Base-by-base conservation (phyloP, 2,888 invertebrate species). In the Argynnis bischoffii region DNA sequence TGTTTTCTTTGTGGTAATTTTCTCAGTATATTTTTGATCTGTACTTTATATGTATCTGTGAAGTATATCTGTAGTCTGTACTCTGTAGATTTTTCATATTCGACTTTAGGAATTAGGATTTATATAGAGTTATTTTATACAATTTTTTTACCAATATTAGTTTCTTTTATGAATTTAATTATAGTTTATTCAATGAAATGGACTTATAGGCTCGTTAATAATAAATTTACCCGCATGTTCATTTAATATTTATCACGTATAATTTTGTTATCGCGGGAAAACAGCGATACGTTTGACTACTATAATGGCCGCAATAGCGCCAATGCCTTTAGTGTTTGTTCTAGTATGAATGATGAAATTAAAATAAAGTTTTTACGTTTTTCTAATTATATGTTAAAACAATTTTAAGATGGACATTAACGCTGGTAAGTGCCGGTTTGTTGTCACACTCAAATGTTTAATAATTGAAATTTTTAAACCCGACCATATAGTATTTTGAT, bases 251-350 rank as follows among this genome's bases (percentile, higher is more conserved):
- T 70, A 65, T 72, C 64, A 72, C 63, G 69, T 68, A 65, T 21
- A 66, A 71, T 67, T 77, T 76, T 77, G 79, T 88, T 86, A 89
- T 89, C 92, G 92, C 92, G 92, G 92, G 92, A 92, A 92, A 92
- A 88, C 84, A 85, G 86, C 72, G 84, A 87, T 85, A 89, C 89
- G 88, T 90, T 89, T 88, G 88, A 89, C 86, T 88, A 82, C 84
- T 84, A 74, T 91, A 92, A 92, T 92, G 92, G 92, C 92, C 92
- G 92, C 92, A 90, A 85, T 85, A 91, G 90, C 91, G 90, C 90
- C 90, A 91, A 91, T 91, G 88, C 90, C 85, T 84, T 85, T 85
- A 83, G 85, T 90, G 88, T 90, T 89, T 88, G 87, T 81, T 84
- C 83, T 75, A 80, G 76, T 78, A 84, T 88, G 84, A 85, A 85